phyloP scores from a whole-genome alignment of 2,888 invertebrate genomes.

The Mythimna ferrago region DNA sequence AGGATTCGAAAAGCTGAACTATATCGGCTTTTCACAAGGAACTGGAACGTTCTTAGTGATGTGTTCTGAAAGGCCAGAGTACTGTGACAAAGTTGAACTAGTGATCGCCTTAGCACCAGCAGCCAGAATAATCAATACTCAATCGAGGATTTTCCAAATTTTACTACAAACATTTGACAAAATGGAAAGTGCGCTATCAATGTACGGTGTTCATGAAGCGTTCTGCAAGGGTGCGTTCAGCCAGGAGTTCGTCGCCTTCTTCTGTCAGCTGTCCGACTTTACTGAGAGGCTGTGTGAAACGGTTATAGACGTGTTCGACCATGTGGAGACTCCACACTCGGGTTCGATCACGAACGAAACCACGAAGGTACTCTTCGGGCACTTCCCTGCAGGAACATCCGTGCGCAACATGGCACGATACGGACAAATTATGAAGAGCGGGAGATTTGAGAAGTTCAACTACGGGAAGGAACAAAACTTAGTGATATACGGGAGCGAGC shows the following conservation, averaged over 20 bases:
- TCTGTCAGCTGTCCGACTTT: slow-evolving; percentile 71
- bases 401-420: slow-evolving; percentile 77
- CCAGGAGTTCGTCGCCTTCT: slow-evolving; percentile 75
- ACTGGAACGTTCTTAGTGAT: slow-evolving; percentile 87
- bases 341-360: slow-evolving; percentile 76
- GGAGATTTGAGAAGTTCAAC: slow-evolving; percentile 77
- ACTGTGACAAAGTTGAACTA: slow-evolving; percentile 91
- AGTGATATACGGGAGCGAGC: slow-evolving; percentile 71
- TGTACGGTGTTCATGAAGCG: slow-evolving; percentile 72
- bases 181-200: slow-evolving; percentile 65
- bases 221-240: slow-evolving; percentile 73
- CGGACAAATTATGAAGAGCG: slow-evolving; percentile 74
- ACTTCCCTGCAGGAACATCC: slow-evolving; percentile 73
- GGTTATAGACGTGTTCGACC: slow-evolving; percentile 69
- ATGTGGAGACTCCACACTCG: slow-evolving; percentile 68
- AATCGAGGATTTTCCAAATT: slow-evolving; percentile 84
- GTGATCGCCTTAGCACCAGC: slow-evolving; percentile 93
- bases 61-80: slow-evolving; percentile 92
- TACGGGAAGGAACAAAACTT: slow-evolving; percentile 76
- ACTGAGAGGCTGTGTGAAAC: slow-evolving; percentile 70
- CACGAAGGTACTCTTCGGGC: slow-evolving; percentile 70
- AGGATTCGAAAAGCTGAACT: slow-evolving; percentile 73
- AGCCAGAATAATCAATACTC: slow-evolving; percentile 83
- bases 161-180: slow-evolving; percentile 56
- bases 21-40: slow-evolving; percentile 67